These are phyloP conservation scores for Ganaspis brasiliensis DNA, from an alignment of 2,888 invertebrate species.

Conservation along the genomic window DNA sequence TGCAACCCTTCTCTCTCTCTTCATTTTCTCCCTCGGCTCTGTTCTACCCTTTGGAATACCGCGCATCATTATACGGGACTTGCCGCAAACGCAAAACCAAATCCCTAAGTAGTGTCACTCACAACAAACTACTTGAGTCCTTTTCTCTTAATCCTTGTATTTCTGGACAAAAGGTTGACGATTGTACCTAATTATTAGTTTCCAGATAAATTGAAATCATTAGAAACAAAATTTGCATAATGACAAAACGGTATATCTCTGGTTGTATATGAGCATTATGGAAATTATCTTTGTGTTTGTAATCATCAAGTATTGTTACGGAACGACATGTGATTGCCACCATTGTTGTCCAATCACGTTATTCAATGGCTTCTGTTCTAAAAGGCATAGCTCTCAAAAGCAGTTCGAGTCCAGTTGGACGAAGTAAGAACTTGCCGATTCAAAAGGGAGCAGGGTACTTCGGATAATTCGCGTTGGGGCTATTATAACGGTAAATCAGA, in stretches of 20 bases:
- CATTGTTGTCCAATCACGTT: background rate
- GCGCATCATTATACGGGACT: slow-evolving; percentile 48
- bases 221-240: no score
- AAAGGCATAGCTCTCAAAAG: slow-evolving; percentile 37
- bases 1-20: slow-evolving; percentile 44
- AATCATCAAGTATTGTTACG: slow-evolving; percentile 1
- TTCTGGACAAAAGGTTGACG: background rate
- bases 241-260: no score
- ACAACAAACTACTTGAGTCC: background rate
- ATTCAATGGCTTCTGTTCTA: no score
- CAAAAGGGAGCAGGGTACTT: slow-evolving; percentile 38
- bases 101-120: slow-evolving; percentile 31
- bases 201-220: no score
- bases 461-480: slow-evolving; percentile 55
- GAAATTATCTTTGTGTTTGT: slow-evolving; percentile 6
- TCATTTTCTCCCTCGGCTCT: slow-evolving; percentile 30
- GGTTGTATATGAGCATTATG: background rate
- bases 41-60: slow-evolving; percentile 46
- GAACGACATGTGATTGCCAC: slow-evolving; percentile 1
- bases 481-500: slow-evolving; percentile 61
- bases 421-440: slow-evolving; percentile 18
- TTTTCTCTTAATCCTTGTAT: background rate
- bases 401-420: slow-evolving; percentile 41
- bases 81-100: slow-evolving; percentile 35
- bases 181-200: no score